Percentiles rank a stretch among this genome's conserved stretches.
Evolutionary conservation across 2,113 vertebrate genomes (phyloP).

Genomic region (Arvicanthis niloticus): DNA sequence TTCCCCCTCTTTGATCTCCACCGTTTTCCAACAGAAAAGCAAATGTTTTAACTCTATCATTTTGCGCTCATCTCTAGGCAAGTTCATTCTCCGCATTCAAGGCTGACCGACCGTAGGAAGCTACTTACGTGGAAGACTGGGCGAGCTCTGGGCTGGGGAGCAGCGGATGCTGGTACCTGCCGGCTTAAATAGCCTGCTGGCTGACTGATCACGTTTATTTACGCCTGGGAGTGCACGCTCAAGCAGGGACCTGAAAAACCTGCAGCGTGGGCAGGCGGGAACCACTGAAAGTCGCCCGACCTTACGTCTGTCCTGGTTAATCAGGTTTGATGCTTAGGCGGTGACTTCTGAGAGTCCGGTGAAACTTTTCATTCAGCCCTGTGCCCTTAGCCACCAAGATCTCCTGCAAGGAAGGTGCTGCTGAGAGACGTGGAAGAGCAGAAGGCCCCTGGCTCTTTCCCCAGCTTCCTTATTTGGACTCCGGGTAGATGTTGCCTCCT

Average conservation of each 20-base stretch:
- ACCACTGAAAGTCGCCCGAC: conserved; percentile 66
- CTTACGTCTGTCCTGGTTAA: conserved; percentile 83
- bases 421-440: background rate
- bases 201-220: conserved; percentile 72
- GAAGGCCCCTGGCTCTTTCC: background rate
- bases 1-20: background rate
- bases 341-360: conserved; percentile 30
- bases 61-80: background rate
- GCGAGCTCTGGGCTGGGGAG: background rate
- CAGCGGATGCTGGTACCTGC: conserved; percentile 36
- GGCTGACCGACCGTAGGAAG: background rate
- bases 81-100: background rate
- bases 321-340: conserved; percentile 84
- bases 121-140: background rate
- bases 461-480: conserved; percentile 43
- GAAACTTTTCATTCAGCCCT: background rate
- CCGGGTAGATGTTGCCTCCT: conserved; percentile 24
- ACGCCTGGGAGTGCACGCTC: conserved; percentile 74
- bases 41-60: background rate
- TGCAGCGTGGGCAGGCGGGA: conserved; percentile 80
- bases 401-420: background rate
- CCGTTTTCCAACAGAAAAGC: background rate
- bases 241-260: conserved; percentile 88
- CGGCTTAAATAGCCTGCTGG: conserved; percentile 82
- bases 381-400: background rate